A percentile compares a stretch with the other conserved stretches of the same genome.
Evolutionary conservation across 2,113 vertebrate genomes (phyloP).

Genomic region (Peromyscus leucopus): DNA sequence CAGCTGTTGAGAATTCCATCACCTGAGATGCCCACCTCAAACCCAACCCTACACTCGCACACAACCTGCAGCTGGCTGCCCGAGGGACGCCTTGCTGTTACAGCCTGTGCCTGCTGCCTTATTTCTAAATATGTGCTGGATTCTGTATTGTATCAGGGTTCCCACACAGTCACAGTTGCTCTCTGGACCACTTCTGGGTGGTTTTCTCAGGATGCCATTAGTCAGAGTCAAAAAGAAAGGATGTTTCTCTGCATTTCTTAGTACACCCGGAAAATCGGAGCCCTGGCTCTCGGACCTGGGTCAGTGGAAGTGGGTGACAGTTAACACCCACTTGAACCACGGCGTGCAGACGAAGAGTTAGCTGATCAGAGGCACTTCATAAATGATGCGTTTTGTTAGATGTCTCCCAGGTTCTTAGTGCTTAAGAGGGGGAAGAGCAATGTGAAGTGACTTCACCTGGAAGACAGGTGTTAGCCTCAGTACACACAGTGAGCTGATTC

Average conservation of each 20-base stretch:
- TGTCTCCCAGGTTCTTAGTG: background rate
- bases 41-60: fast-evolving
- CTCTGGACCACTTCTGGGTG: background rate
- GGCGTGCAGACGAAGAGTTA: background rate
- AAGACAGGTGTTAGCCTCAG: background rate
- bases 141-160: background rate
- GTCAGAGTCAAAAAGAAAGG: background rate
- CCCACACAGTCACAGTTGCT: too few relatives aligned
- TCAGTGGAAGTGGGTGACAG: background rate
- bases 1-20: background rate
- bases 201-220: background rate
- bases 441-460: background rate
- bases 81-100: background rate
- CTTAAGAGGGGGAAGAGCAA: background rate
- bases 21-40: background rate
- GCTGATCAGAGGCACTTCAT: background rate
- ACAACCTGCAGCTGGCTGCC: background rate
- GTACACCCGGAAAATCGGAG: background rate
- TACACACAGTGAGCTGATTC: fast-evolving
- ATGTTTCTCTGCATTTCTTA: background rate
- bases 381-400: background rate
- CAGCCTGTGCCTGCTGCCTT: background rate
- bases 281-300: background rate
- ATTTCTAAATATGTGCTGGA: background rate
- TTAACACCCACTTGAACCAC: fast-evolving